phyloP scores from a whole-genome alignment of 2,113 vertebrate species.

The Hippocampus abdominalis region DNA sequence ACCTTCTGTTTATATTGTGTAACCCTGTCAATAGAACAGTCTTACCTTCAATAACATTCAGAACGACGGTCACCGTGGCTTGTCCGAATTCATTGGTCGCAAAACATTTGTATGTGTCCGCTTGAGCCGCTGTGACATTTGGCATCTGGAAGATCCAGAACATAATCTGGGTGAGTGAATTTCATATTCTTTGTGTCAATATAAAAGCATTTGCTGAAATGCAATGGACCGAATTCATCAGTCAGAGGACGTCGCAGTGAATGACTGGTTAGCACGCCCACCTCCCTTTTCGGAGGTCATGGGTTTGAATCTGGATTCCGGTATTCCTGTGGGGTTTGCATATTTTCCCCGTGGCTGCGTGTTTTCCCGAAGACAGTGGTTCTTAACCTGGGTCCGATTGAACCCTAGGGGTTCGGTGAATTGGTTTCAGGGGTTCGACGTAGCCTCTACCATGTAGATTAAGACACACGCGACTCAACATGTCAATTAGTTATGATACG shows the following conservation, averaged over 20 bases:
- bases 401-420: no score
- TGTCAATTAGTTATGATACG: no score
- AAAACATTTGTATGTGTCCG: constrained; percentile 78
- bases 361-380: no score
- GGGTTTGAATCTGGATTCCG: no score
- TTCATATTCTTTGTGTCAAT: neutral
- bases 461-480: no score
- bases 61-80: constrained; percentile 73
- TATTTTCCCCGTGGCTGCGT: no score
- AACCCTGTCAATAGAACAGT: neutral
- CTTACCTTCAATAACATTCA: constrained; percentile 83
- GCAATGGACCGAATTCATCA: neutral
- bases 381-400: no score
- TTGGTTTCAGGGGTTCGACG: no score
- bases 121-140: constrained; percentile 73
- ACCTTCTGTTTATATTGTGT: neutral
- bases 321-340: no score
- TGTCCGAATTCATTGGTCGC: constrained; percentile 78
- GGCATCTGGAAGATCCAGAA: constrained; percentile 72
- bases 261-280: no score
- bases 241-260: neutral
- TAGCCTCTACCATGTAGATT: no score
- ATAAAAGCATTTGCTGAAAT: neutral
- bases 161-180: neutral
- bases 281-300: no score